Base-by-base conservation (phyloP, 2,113 vertebrate species). In the Nycticryphes semicollaris region DNA sequence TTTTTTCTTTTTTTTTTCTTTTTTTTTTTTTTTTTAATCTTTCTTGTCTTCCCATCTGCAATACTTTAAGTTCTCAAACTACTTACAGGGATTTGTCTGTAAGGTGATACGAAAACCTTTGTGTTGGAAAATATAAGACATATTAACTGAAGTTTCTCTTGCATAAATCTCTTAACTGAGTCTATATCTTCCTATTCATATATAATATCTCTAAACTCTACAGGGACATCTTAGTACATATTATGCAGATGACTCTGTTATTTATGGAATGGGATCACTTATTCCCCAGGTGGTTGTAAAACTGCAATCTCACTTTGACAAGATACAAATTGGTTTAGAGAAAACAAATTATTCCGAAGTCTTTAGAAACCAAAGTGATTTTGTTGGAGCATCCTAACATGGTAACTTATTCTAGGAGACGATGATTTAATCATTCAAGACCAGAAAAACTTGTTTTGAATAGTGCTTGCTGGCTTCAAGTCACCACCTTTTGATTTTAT, bases 301-400 rank as follows among this genome's bases (percentile, higher is more conserved):
- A 97, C 81, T 97, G 97, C 94, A 97, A 93, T 98, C 97, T 97
- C 79, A 81, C 77, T 97, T 97, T 97, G 97, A 98, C 97, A 97
- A 94, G 97, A 97, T 94, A 96, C 95, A 98, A 97, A 98, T 98
- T 98, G 92, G 95, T 96, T 98, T 97, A 95, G 94, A 97, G 97
- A 97, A 97, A 98, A 98, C 97, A 98, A 98, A 98, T 98, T 98
- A 97, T 97, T 97, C 93, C 80, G 83, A 90, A 97, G 74, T 95
- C 93, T 98, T 98, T 81, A 93, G 92, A 95, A 98, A 96, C 89
- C 56, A 84, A 96, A 95, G 80, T 73, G 76, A 69, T 89, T 76
- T 33, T 91, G 39, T 87, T 74, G 75, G 39, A 95, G 56, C 15
- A 7, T 57, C 66, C 67, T 89, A 92, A 91, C 41, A 78, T 41